Evolutionary conservation across 1,140 invertebrate species (phyloP), one percentile per base, ranked within the genome.

Genomic region (Himalopsyche phryganea): DNA sequence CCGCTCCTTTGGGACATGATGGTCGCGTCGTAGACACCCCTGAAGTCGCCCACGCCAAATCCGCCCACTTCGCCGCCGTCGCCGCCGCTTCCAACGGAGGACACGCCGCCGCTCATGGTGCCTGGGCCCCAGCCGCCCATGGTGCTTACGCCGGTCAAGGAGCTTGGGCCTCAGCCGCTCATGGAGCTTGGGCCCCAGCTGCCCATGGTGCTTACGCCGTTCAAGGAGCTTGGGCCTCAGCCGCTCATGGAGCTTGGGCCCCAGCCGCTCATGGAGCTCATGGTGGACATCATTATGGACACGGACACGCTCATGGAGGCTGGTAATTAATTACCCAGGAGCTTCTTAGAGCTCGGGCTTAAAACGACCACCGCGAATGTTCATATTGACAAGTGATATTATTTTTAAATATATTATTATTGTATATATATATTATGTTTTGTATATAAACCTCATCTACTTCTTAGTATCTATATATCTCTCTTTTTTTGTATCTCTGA

Each of bases 171-270:
- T 38, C 33, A 10, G 50, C 32, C 32, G 38, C n/a, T 17, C 23
- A 52, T 18, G 36, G 38, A 18, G 20, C 42, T 17, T 10, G 18
- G n/a, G 42, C 47, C 47, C 28, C 23, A 6, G 47, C 19, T 28
- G 47, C 47, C 28, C 23, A 28, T 28, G 23, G 3, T 28, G 4
- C 23, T 9, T 9, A 28, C 3, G 23, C 75, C 17, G 35, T 73
- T 53, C 73, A 77, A 62, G 75, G 75, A 65, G 73, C 75, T 1
- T 73, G 75, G 57, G 75, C 74, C 41, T 73, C 73, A 49, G 75
- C 75, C 60, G 73, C 73, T 53, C 73, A 77, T 67, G 69, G 75
- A 49, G 73, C 72, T 53, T 71, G 72, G 15, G 66, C 72, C 32
- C 61, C 59, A 56, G 66, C 71, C 55, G 72, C 67, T 41, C 11